Evolutionary conservation across 2,888 invertebrate genomes (phyloP).

Genomic region (Zeuzera pyrina): DNA sequence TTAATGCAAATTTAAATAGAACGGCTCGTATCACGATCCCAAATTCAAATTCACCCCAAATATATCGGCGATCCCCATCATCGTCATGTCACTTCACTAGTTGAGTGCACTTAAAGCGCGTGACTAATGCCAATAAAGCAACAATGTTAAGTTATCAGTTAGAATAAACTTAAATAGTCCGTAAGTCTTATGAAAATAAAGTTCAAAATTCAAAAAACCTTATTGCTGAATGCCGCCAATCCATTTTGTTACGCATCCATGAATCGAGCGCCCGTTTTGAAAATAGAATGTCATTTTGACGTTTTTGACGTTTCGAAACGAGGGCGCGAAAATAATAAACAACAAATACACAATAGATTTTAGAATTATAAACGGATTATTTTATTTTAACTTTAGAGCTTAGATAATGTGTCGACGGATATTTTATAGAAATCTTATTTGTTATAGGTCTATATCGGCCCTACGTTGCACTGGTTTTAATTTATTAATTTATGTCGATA

Average conservation of each 20-base stretch:
- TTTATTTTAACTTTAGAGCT: too few relatives aligned
- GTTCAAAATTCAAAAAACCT: not conserved
- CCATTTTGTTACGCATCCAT: slow-evolving; percentile 18
- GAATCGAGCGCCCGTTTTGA: slow-evolving; percentile 25
- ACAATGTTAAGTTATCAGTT: not conserved
- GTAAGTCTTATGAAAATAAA: too few relatives aligned
- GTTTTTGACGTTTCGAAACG: slow-evolving; percentile 33
- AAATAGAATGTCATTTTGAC: slow-evolving; percentile 36
- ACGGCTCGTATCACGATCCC: too few relatives aligned
- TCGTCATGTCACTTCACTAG: slow-evolving; percentile 29
- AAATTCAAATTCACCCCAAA: slow-evolving; percentile 24
- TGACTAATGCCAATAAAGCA: slow-evolving; percentile 25
- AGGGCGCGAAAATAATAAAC: slow-evolving; percentile 22
- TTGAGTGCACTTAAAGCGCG: slow-evolving; percentile 42
- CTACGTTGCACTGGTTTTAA: too few relatives aligned
- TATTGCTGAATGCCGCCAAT: slow-evolving; percentile 7
- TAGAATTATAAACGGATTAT: too few relatives aligned
- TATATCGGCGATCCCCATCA: slow-evolving; percentile 24
- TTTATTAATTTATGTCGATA: too few relatives aligned
- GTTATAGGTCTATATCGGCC: too few relatives aligned
- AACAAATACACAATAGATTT: too few relatives aligned
- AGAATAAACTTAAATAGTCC: slow-evolving; percentile 4
- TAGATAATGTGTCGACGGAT: too few relatives aligned
- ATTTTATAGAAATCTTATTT: too few relatives aligned
- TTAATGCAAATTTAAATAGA: too few relatives aligned